Evolutionary conservation across 2,113 vertebrate species (phyloP), one percentile per base, ranked within the genome.

Genomic region (Tonatia bakeri): DNA sequence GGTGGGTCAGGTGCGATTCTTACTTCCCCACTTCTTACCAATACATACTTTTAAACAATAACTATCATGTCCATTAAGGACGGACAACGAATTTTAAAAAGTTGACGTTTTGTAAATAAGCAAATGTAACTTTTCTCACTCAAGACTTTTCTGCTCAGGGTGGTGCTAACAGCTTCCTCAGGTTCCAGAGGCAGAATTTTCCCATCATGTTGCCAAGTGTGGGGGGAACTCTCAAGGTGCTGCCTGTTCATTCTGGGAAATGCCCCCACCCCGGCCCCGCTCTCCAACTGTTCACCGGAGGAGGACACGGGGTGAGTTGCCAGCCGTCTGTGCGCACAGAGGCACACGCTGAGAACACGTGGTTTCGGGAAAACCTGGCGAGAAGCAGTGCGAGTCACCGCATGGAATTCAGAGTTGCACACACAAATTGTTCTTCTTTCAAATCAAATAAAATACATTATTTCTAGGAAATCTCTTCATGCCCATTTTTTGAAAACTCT

Each of bases 171-270:
- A 31, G 47, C 85, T 96, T 73, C 87, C 90, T 92, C 87, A 75
- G 13, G 31, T 15, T 40, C 64, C 47, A 72, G 28, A 0, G 4
- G 54, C 0, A 1, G 64, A 6, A 96, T 89, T 86, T 92, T 95
- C 95, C 94, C 61, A 8, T 85, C 81, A 54, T 3, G 0, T 3
- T 45, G 94, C 87, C 95, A 85, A 83, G 64, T 11, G 69, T 52
- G 73, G 91, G 82, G 94, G 94, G 90, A 73, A 75, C n/a, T 40
- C 0, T 19, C 38, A 61, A 33, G 38, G 28, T 26, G 50, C 84
- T 92, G 94, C 81, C 81, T 81, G 86, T 92, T 96, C 47, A 8
- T 65, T 91, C 90, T 91, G 92, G 92, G 88, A 92, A 92, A 69
- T 14, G 40, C 7, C 33, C 56, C 72, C n/a, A 24, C 4, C 59